These are phyloP conservation scores for Apodemia mormo DNA, from an alignment of 2,888 invertebrate genomes.

Conservation along the genomic window DNA sequence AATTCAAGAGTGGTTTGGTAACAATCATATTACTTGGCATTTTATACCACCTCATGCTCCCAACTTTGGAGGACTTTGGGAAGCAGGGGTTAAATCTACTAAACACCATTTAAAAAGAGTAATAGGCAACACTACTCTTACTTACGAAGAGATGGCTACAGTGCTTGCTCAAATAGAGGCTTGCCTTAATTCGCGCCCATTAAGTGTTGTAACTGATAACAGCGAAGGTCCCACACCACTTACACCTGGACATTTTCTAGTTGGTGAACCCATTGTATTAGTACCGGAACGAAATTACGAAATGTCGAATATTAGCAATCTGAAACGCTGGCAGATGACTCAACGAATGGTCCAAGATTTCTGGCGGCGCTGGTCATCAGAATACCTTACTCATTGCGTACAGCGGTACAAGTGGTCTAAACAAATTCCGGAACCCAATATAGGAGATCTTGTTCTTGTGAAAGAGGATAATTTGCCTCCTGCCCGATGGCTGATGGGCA, in stretches of 20 bases:
- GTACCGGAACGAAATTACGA: slow-evolving; percentile 29
- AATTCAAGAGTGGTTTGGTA: slow-evolving; percentile 20
- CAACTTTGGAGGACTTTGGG: no score
- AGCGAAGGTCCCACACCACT: slow-evolving; percentile 26
- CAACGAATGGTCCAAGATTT: slow-evolving; percentile 29
- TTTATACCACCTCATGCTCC: slow-evolving; percentile 36
- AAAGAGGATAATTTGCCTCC: slow-evolving; percentile 33
- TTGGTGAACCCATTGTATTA: slow-evolving; percentile 29
- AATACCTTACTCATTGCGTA: slow-evolving; percentile 27
- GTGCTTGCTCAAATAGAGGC: slow-evolving; percentile 37
- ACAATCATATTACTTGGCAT: slow-evolving; percentile 31
- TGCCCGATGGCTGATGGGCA: slow-evolving; percentile 28
- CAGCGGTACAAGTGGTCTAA: slow-evolving; percentile 32
- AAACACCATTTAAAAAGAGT: slow-evolving; percentile 36
- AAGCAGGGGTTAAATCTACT: slow-evolving; percentile 32
- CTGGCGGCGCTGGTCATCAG: slow-evolving; percentile 27
- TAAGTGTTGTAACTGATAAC: slow-evolving; percentile 21
- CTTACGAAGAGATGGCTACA: slow-evolving; percentile 36
- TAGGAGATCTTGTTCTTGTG: slow-evolving; percentile 32
- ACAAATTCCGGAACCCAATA: slow-evolving; percentile 26
- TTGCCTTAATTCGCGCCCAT: slow-evolving; percentile 39
- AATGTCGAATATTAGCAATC: slow-evolving; percentile 16
- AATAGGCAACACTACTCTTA: slow-evolving; percentile 29
- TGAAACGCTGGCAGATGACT: slow-evolving; percentile 31
- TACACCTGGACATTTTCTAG: no score